These are phyloP conservation scores for Euzetes globulus DNA, from an alignment of 2,888 invertebrate genomes.

Conservation along the genomic window DNA sequence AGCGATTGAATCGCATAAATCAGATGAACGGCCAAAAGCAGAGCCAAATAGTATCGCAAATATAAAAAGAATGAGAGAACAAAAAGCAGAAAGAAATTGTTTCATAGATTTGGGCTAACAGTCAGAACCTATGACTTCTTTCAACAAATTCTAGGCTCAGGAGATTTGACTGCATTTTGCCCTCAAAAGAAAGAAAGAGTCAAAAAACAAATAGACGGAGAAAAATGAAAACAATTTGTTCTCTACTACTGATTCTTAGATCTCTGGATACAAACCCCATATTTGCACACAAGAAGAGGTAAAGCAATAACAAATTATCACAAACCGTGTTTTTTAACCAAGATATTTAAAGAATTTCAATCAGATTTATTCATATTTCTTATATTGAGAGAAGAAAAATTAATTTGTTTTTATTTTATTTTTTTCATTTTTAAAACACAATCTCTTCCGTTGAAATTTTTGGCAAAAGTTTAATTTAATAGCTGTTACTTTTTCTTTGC, in stretches of 20 bases:
- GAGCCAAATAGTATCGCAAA: too few species aligned
- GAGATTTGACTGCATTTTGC: not conserved
- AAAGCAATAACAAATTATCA: too few species aligned
- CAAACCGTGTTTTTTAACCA: too few species aligned
- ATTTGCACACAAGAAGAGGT: too few species aligned
- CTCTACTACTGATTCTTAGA: not conserved
- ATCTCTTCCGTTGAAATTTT: too few species aligned
- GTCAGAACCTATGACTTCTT: not conserved
- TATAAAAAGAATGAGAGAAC: not conserved
- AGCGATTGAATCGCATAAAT: constrained; percentile 3
- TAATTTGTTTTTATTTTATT: too few species aligned
- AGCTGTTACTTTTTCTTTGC: not conserved
- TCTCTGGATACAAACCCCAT: not conserved
- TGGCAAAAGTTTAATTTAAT: too few species aligned
- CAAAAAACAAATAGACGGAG: not conserved
- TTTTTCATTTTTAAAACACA: too few species aligned
- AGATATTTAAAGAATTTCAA: too few species aligned
- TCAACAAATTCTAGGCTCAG: not conserved
- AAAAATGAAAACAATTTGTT: not conserved
- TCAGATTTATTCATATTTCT: too few species aligned
- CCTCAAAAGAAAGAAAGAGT: too few species aligned
- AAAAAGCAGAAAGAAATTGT: not conserved
- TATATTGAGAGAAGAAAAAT: too few species aligned
- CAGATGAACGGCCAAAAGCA: not conserved
- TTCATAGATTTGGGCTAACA: not conserved